Percentiles rank a stretch among this genome's conserved stretches.
Conservation (phyloP, 2,797 vertebrate genomes). For the Tiaroga cobitis region DNA sequence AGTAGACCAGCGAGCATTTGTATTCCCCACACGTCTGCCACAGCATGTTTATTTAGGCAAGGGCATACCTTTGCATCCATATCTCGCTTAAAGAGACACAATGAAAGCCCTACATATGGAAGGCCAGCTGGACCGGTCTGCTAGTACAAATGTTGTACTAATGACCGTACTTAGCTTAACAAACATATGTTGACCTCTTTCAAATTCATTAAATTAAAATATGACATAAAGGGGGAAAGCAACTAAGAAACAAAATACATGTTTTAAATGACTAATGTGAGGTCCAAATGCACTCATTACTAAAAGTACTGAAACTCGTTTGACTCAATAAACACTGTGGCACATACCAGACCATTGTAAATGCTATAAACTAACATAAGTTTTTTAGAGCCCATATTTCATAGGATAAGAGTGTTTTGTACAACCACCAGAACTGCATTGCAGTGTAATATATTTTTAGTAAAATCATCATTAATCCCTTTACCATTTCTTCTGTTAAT, state of each 20-base stretch:
- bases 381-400: slow-evolving; percentile 50
- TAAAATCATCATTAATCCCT: slow-evolving; percentile 37
- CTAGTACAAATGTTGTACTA: slow-evolving; percentile 58
- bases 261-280: slow-evolving; percentile 1
- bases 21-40: slow-evolving; percentile 61
- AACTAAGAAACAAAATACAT: not conserved
- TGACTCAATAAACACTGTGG: slow-evolving; percentile 65
- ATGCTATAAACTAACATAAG: slow-evolving; percentile 43
- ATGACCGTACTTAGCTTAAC: slow-evolving; percentile 67
- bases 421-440: slow-evolving; percentile 10
- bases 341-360: slow-evolving; percentile 50
- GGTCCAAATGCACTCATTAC: not conserved
- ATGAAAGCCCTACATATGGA: slow-evolving; percentile 61
- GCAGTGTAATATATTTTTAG: slow-evolving; percentile 7
- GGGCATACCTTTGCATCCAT: slow-evolving; percentile 62
- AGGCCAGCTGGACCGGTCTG: slow-evolving; percentile 62
- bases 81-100: slow-evolving; percentile 45
- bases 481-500: slow-evolving; percentile 28
- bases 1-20: slow-evolving; percentile 72
- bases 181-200: slow-evolving; percentile 56
- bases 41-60: slow-evolving; percentile 67
- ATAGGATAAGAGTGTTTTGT: slow-evolving; percentile 29
- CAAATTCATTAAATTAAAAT: slow-evolving; percentile 24
- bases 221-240: not conserved
- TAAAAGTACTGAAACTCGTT: slow-evolving; percentile 46